Conservation (phyloP, 2,113 vertebrate species). For the Ctenomys sociabilis region DNA sequence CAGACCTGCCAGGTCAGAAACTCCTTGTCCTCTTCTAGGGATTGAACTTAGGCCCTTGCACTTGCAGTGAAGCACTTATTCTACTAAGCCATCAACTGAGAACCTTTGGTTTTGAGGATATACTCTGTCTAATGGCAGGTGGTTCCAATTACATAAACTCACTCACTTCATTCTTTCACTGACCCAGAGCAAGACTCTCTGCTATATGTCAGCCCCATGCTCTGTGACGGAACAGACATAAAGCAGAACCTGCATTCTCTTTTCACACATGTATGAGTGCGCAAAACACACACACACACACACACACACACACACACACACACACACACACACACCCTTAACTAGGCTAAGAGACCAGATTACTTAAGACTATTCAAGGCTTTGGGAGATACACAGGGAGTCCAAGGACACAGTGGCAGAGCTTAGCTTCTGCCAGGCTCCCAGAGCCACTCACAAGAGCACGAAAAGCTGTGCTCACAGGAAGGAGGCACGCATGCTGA, state of each 20-base stretch:
- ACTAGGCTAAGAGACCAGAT: background rate
- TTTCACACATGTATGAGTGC: background rate
- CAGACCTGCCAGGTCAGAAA: background rate
- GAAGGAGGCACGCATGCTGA: conserved; percentile 70
- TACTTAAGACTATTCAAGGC: background rate
- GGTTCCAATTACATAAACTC: background rate
- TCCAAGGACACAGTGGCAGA: background rate
- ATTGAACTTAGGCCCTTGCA: no score
- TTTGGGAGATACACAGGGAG: background rate
- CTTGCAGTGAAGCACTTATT: no score
- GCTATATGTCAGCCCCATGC: background rate
- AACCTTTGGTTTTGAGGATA: background rate
- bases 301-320: background rate
- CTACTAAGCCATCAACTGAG: no score
- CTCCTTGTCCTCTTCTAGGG: background rate
- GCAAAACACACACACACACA: no score
- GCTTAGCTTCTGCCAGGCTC: background rate
- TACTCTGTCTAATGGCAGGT: background rate
- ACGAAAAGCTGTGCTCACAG: conserved; percentile 59
- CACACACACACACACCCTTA: background rate
- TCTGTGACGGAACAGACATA: background rate
- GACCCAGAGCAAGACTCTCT: background rate
- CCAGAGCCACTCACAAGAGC: conserved; percentile 57
- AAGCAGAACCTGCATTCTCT: background rate
- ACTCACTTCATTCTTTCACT: background rate